Base-by-base conservation (phyloP, 2,113 vertebrate genomes). In the Bambusicola thoracicus region DNA sequence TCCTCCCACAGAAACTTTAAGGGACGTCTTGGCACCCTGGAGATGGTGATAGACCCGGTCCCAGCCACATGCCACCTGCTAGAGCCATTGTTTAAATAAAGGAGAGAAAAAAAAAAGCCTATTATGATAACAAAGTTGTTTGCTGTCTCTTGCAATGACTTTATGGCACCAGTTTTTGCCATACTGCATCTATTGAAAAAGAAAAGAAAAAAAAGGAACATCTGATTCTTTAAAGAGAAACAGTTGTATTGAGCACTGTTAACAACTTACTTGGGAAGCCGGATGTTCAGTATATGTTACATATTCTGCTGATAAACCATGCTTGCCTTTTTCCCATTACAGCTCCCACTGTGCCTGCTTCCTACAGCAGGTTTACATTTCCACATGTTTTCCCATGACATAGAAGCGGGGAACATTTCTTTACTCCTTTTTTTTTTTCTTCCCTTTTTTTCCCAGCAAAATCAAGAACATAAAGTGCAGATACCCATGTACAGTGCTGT, bases 31-130 rank as follows among this genome's bases (percentile, higher is more conserved):
- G 98, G 96, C 98, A 98, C 98, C 97, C 97, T 95, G 97, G 97
- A 97, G 97, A 94, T 97, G 94, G 87, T 70, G 94, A 96, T 77
- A 96, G 97, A 95, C 95, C 95, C 78, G 10, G 92, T 95, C 96
- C 94, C 86, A 95, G 95, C 98, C 97, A 98, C 97, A 98, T 98
- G 98, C 98, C 99, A 99, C 99, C 99, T 99, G 99, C 98, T 98
- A 98, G 61, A 98, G 96, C 97, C 95, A 98, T 99, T 99, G 98
- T 99, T 97, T 86, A 48, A 85, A 85, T 80, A 72, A 1, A 77
- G 85, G 96, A 90, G 97, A 56, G 16, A 10, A 41, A 90, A 56
- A 56, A 94, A 94, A 94, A 92, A 70, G 95, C 96, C 98, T 94
- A 98, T 98, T 98, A 98, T 96, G 98, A 98, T 98, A 97, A 98